These are phyloP conservation scores for Hoplostethus atlanticus DNA, from an alignment of 2,797 vertebrate species.

Conservation along the genomic window DNA sequence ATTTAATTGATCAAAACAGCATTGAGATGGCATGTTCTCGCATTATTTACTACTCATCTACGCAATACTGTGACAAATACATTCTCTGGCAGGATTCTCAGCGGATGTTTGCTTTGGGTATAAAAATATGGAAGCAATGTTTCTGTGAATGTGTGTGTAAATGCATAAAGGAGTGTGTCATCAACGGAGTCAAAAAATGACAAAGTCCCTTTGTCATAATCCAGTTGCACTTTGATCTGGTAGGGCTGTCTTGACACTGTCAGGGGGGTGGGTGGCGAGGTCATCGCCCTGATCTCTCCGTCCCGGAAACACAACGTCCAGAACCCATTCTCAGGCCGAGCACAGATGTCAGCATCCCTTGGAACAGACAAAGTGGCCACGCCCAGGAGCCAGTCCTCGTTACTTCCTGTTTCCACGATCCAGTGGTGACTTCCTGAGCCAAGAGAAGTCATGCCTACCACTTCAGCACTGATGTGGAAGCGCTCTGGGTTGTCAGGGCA, in stretches of 20 bases:
- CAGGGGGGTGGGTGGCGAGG: slow-evolving; percentile 69
- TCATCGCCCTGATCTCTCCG: slow-evolving; percentile 79
- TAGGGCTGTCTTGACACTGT: slow-evolving; percentile 49
- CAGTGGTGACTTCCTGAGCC: slow-evolving; percentile 78
- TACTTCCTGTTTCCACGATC: slow-evolving; percentile 81
- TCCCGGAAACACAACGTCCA: slow-evolving; percentile 83
- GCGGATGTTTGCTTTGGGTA: slow-evolving; percentile 74
- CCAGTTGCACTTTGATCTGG: slow-evolving; percentile 78
- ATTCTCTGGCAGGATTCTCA: slow-evolving; percentile 77
- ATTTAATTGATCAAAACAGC: slow-evolving; percentile 17
- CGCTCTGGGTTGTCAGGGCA: slow-evolving; percentile 84
- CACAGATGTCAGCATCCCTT: slow-evolving; percentile 63
- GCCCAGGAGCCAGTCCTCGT: slow-evolving; percentile 84
- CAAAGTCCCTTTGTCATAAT: slow-evolving; percentile 79
- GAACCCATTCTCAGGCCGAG: slow-evolving; percentile 84
- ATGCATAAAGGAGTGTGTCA: slow-evolving; percentile 67
- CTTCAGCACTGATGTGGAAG: slow-evolving; percentile 82
- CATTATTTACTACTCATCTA: not conserved
- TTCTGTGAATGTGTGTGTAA: slow-evolving; percentile 75
- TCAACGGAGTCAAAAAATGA: slow-evolving; percentile 71
- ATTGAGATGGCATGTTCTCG: not conserved
- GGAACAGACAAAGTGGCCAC: slow-evolving; percentile 73
- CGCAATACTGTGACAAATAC: slow-evolving; percentile 65
- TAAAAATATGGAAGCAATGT: slow-evolving; percentile 84
- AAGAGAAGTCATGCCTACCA: slow-evolving; percentile 71